phyloP scores from a whole-genome alignment of 1,140 invertebrate genomes.

The Helicorthomorpha holstii region DNA sequence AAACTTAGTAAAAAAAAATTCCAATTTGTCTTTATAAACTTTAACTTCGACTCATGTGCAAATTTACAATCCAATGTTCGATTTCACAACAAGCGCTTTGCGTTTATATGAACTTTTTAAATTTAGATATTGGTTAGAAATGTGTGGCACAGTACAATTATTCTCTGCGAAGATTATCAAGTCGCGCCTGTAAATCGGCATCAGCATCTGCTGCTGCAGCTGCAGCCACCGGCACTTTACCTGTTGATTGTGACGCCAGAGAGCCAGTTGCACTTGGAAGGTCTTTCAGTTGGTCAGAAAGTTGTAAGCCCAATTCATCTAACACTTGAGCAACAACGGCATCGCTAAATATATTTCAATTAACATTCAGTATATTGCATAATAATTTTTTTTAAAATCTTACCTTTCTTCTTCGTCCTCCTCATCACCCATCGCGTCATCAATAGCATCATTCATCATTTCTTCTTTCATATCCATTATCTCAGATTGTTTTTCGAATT shows the following conservation, averaged over 20 bases:
- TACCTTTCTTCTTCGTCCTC: conserved; percentile 96
- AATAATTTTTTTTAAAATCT: conserved; percentile 6
- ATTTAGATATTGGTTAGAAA: no score
- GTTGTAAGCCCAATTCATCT: conserved; percentile 89
- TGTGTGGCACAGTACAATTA: no score
- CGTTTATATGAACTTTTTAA: no score
- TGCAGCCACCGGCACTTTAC: conserved; percentile 33
- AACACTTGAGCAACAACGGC: conserved; percentile 83
- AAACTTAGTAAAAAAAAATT: no score
- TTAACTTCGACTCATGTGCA: no score
- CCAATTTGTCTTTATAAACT: no score
- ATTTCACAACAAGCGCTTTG: no score
- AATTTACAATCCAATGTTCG: no score
- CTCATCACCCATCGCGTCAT: conserved; percentile 97
- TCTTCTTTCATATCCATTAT: conserved; percentile 99
- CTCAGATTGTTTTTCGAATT: conserved; percentile 98
- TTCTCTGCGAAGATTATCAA: conserved; percentile 82
- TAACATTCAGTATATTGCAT: background rate
- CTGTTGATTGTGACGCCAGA: conserved; percentile 32
- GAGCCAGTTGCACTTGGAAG: conserved; percentile 55
- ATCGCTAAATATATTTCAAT: conserved; percentile 35
- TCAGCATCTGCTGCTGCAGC: conserved; percentile 64
- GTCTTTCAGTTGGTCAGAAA: conserved; percentile 72
- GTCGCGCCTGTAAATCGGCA: conserved; percentile 81
- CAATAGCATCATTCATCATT: conserved; percentile 99